A percentile compares a stretch with the other conserved stretches of the same genome.
These are phyloP conservation scores for Escarpia spicata DNA, from an alignment of 2,888 invertebrate species.

Conservation along the genomic window DNA sequence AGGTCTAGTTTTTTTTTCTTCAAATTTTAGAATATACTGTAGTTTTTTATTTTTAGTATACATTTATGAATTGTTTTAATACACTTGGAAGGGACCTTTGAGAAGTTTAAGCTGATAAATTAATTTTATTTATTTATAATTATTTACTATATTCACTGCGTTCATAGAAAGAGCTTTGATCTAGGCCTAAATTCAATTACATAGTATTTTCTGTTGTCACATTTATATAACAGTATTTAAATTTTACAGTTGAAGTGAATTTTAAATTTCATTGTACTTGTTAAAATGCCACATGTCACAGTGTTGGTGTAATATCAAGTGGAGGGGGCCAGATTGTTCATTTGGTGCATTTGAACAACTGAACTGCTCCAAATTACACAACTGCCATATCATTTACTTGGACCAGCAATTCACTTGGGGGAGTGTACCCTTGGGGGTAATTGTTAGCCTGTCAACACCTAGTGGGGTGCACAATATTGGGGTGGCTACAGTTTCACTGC, in stretches of 20 bases:
- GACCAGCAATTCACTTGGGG: neutral
- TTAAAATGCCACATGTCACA: neutral
- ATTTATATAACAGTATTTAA: neutral
- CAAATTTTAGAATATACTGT: no score
- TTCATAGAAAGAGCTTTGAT: neutral
- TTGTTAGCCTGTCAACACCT: conserved; percentile 4
- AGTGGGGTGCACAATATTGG: neutral
- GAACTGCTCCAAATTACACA: neutral
- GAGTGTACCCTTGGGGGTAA: conserved; percentile 12
- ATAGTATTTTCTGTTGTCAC: neutral
- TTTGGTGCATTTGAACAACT: neutral
- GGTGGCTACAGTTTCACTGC: conserved; percentile 16
- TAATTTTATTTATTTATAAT: no score
- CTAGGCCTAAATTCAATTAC: neutral
- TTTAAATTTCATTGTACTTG: neutral
- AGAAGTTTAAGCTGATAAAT: no score
- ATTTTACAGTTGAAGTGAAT: neutral
- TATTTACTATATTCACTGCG: neutral
- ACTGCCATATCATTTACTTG: neutral
- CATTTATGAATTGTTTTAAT: no score
- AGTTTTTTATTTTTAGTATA: no score
- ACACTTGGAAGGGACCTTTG: no score
- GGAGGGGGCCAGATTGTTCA: neutral
- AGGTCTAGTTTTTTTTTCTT: no score
- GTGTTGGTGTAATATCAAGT: neutral